Percentiles rank a stretch among this genome's conserved stretches.
phyloP scores from a whole-genome alignment of 2,797 vertebrate genomes.

The Avahi laniger region DNA sequence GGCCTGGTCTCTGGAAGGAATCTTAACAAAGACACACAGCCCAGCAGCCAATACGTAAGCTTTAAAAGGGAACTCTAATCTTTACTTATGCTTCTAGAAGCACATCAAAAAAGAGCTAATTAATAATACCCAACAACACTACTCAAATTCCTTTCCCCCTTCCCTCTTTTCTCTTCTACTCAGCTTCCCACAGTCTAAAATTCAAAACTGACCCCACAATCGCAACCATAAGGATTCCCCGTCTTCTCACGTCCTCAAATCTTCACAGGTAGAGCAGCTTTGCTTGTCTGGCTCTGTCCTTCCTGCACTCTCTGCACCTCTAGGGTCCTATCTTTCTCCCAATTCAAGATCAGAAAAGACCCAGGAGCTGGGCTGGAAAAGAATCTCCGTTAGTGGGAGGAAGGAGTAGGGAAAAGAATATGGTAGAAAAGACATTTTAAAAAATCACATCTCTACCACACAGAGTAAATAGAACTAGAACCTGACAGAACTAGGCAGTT shows the following conservation, averaged over 20 bases:
- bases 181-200: not conserved
- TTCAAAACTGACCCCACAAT: not conserved
- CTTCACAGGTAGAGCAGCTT: not conserved
- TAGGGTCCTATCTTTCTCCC: not conserved
- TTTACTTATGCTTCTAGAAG: slow-evolving; percentile 12
- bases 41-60: not conserved
- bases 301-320: not conserved
- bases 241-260: not conserved
- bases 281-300: not conserved
- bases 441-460: not conserved
- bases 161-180: not conserved
- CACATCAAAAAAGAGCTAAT: not conserved
- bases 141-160: not conserved
- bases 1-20: not conserved
- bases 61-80: slow-evolving; percentile 4
- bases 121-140: not conserved
- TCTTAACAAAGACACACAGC: slow-evolving; percentile 32
- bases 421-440: not conserved
- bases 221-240: not conserved
- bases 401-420: not conserved
- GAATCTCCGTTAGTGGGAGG: not conserved
- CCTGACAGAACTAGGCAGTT: not conserved
- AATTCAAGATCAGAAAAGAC: not conserved
- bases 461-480: not conserved
- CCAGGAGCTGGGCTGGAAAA: not conserved